Conservation (phyloP, 2,113 vertebrate species). For the Phyllopteryx taeniolatus region DNA sequence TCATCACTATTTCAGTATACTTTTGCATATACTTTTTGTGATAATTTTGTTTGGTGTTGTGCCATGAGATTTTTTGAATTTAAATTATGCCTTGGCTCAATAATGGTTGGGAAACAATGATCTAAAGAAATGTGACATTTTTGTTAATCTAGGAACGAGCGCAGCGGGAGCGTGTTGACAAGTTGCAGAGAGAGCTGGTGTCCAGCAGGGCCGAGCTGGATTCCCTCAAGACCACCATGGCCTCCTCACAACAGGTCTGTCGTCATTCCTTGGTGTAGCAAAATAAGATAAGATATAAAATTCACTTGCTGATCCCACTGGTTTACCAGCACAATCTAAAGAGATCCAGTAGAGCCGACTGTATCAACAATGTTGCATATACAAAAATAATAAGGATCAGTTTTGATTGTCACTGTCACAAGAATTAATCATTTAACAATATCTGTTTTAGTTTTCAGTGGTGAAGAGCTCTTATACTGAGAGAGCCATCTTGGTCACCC, state of each 20-base stretch:
- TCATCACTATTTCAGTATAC: too few species aligned
- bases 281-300: not conserved
- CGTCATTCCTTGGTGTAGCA: not conserved
- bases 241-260: slow-evolving; percentile 80
- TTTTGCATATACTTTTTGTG: too few species aligned
- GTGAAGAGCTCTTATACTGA: not conserved
- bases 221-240: slow-evolving; percentile 73
- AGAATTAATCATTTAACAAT: not conserved
- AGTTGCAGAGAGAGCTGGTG: slow-evolving; percentile 81
- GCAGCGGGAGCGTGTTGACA: slow-evolving; percentile 83
- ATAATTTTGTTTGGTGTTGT: too few species aligned
- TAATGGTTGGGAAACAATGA: not conserved
- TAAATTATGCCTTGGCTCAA: too few species aligned
- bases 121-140: not conserved
- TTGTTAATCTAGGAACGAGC: slow-evolving; percentile 75
- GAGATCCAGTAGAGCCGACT: not conserved
- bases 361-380: not conserved
- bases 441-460: not conserved
- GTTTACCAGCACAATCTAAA: not conserved
- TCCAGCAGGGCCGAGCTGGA: slow-evolving; percentile 83
- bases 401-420: not conserved
- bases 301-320: not conserved
- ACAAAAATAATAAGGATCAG: not conserved
- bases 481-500: not conserved
- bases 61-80: too few species aligned